Evolutionary conservation across 23 tunicate genomes (phyloP).

Genomic region (Pegea sp.): DNA sequence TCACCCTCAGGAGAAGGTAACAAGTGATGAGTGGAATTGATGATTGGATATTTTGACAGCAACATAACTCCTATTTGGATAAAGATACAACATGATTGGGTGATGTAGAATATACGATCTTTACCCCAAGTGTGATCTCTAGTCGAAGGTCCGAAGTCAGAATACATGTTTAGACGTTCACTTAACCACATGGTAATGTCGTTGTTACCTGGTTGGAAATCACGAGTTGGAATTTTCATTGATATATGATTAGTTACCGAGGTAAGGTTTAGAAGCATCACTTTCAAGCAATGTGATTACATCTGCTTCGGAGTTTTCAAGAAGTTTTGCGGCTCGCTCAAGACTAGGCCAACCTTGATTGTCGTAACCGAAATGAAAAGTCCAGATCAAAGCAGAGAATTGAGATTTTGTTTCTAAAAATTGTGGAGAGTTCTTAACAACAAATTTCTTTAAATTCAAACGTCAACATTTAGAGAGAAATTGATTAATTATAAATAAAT

Average conservation of each 20-base stretch:
- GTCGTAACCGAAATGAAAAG: conserved; percentile 62
- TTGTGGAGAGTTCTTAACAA: not conserved
- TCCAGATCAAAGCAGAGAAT: conserved; percentile 62
- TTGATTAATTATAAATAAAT: too few species aligned
- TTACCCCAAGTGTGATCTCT: conserved; percentile 71
- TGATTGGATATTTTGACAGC: conserved; percentile 40
- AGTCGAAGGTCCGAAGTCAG: conserved; percentile 53
- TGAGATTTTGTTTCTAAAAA: not conserved
- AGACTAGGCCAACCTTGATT: conserved; percentile 47
- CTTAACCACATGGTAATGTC: conserved; percentile 59
- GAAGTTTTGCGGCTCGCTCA: conserved; percentile 25
- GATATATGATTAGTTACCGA: conserved; percentile 20
- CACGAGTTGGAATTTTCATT: too few species aligned
- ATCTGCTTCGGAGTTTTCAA: conserved; percentile 30
- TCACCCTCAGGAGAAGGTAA: conserved; percentile 51
- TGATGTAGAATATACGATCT: not conserved
- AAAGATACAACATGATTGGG: not conserved
- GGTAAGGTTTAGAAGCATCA: conserved; percentile 53
- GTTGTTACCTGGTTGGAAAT: conserved; percentile 38
- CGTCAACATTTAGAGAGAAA: too few species aligned
- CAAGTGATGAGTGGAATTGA: conserved; percentile 36
- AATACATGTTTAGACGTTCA: conserved; percentile 29
- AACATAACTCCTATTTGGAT: conserved; percentile 22
- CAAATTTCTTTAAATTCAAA: too few species aligned
- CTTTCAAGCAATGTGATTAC: conserved; percentile 39